Base-by-base conservation (phyloP, 2,113 vertebrate genomes). In the Mesitornis unicolor region DNA sequence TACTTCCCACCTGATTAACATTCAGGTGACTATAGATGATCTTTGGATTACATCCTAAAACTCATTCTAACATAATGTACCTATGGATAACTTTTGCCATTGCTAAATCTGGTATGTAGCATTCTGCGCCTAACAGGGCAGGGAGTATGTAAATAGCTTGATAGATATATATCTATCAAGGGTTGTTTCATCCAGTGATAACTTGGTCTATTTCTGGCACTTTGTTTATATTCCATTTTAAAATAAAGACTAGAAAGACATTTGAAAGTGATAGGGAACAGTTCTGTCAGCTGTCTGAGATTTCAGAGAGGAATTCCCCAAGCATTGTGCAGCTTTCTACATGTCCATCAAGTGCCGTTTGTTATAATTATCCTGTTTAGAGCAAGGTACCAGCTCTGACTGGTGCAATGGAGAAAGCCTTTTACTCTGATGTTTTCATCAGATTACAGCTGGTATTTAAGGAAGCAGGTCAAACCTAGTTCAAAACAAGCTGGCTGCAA, bases 261-360 rank as follows among this genome's bases (percentile, higher is more conserved):
- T 82, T 91, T 91, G 56, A 81, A 92, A 96, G 71, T 70, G 59
- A 54, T 81, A 89, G 20, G 40, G 16, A 87, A 43, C 35, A 47
- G 36, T 95, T 94, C 53, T 33, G 54, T 95, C 88, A 93, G 42
- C 67, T 94, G 54, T 84, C 83, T 91, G 80, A 87, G 47, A 74
- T 10, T 91, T 90, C 61, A 76, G 54, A 73, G 50, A 84, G 71
- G 68, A 88, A 96, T 95, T 96, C 81, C 80, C 85, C 60, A 82
- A 91, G 68, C 60, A 20, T 59, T 74, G 1, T 82, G 51, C 38
- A n/a, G n/a, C 35, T 84, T 76, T 35, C 81, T 3, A 38, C 15
- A 50, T 40, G 87, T 95, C 93, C 75, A 61, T 92, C 91, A 93
- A 64, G 26, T 85, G 42, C 64, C 53, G 35, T 83, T 96, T 4